Evolutionary conservation across 2,113 vertebrate species (phyloP).

Genomic region (Gorilla gorilla): DNA sequence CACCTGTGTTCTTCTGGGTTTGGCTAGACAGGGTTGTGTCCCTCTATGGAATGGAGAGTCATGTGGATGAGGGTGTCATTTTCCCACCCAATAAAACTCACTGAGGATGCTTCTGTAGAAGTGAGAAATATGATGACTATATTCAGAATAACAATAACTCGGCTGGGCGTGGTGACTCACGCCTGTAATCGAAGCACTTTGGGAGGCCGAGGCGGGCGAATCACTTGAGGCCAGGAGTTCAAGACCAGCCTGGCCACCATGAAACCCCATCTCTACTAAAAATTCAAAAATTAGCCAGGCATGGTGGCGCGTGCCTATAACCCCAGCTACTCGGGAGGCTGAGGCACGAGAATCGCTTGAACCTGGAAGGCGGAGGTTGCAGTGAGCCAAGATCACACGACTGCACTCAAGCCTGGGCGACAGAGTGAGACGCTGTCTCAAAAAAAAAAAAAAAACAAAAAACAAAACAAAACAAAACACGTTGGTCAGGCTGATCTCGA

Average conservation of each 20-base stretch:
- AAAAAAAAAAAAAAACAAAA: background rate
- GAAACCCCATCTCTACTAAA: background rate
- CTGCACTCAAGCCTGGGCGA: background rate
- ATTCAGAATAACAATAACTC: slow-evolving; percentile 70
- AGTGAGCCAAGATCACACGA: background rate
- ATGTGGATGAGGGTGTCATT: slow-evolving; percentile 52
- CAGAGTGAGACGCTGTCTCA: background rate
- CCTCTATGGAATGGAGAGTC: background rate
- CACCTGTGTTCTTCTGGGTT: background rate
- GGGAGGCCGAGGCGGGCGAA: background rate
- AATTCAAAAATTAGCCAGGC: background rate
- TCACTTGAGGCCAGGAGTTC: background rate
- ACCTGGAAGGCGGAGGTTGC: background rate
- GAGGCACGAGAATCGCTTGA: background rate
- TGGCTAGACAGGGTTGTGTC: background rate
- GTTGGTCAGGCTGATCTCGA: background rate
- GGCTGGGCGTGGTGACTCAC: slow-evolving; percentile 66
- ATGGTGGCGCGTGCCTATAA: no score
- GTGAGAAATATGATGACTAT: slow-evolving; percentile 23
- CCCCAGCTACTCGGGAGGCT: background rate
- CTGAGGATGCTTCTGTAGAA: slow-evolving; percentile 61
- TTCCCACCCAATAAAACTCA: slow-evolving; percentile 34
- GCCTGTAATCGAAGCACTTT: background rate
- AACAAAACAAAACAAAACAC: background rate
- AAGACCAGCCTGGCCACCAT: background rate